Percentiles rank a stretch among this genome's conserved stretches.
Conservation (phyloP, 2,797 vertebrate genomes). For the Molossus alvarezi region DNA sequence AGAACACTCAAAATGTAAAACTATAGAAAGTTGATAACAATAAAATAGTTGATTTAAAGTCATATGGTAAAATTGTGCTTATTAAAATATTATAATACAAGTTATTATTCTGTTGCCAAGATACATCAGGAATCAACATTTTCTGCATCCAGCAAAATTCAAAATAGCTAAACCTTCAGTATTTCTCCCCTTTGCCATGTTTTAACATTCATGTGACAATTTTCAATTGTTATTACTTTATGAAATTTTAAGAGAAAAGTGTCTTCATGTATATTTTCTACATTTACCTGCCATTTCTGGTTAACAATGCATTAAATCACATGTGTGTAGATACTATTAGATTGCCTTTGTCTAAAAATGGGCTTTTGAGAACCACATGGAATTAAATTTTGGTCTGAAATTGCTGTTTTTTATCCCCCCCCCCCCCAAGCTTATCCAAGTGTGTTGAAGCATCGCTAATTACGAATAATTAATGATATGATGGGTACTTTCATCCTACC, state of each 20-base stretch:
- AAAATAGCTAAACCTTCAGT: neutral
- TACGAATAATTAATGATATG: neutral
- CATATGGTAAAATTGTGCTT: neutral
- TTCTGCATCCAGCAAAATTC: neutral
- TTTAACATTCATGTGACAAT: neutral
- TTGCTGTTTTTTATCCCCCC: neutral
- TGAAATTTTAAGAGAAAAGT: neutral
- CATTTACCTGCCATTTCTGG: neutral
- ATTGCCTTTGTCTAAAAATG: neutral
- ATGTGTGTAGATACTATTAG: neutral
- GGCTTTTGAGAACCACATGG: neutral
- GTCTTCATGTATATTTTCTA: neutral
- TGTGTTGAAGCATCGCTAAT: neutral
- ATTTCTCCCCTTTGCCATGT: neutral
- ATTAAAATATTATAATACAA: neutral
- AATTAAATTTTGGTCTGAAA: conserved; percentile 4
- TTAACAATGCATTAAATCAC: neutral
- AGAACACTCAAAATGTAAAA: neutral
- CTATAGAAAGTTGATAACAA: neutral
- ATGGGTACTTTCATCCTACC: neutral
- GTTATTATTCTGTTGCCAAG: neutral
- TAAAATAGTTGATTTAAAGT: neutral
- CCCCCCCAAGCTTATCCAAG: neutral
- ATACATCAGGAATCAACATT: neutral
- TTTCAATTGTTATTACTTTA: neutral